Percentiles rank a stretch among this genome's conserved stretches.
These are phyloP conservation scores for Synanthedon formicaeformis DNA, from an alignment of 2,888 invertebrate genomes.

Conservation along the genomic window DNA sequence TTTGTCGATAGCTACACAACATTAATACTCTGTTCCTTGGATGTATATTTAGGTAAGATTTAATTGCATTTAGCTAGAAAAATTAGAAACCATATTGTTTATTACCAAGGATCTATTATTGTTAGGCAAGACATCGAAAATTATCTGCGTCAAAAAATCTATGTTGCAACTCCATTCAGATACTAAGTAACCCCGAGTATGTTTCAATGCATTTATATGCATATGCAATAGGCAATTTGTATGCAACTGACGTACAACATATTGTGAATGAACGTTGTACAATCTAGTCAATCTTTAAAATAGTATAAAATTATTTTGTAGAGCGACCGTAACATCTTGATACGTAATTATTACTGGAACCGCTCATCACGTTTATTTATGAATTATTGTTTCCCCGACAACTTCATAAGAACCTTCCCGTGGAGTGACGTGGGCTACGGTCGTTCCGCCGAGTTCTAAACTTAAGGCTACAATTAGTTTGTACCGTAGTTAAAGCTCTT, in stretches of 20 bases:
- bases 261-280: not conserved
- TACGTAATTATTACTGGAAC: conserved; percentile 6
- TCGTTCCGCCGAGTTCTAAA: not conserved
- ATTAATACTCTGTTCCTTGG: too few relatives aligned
- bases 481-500: too few relatives aligned
- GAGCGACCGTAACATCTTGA: conserved; percentile 11
- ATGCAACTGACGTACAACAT: not conserved
- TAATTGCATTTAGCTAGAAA: too few relatives aligned
- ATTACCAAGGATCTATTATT: too few relatives aligned
- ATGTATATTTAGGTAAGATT: too few relatives aligned
- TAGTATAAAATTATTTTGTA: not conserved
- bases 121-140: too few relatives aligned
- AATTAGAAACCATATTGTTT: too few relatives aligned
- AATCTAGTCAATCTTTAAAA: conserved; percentile 7
- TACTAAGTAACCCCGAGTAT: too few relatives aligned
- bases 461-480: not conserved
- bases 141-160: too few relatives aligned
- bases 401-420: conserved; percentile 9
- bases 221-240: not conserved
- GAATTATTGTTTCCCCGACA: conserved; percentile 10
- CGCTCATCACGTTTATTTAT: conserved; percentile 6
- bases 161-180: too few relatives aligned
- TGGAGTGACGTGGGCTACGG: conserved; percentile 11
- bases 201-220: too few relatives aligned
- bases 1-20: too few relatives aligned